phyloP scores from a whole-genome alignment of 2,797 vertebrate genomes.

The Tiaroga cobitis region DNA sequence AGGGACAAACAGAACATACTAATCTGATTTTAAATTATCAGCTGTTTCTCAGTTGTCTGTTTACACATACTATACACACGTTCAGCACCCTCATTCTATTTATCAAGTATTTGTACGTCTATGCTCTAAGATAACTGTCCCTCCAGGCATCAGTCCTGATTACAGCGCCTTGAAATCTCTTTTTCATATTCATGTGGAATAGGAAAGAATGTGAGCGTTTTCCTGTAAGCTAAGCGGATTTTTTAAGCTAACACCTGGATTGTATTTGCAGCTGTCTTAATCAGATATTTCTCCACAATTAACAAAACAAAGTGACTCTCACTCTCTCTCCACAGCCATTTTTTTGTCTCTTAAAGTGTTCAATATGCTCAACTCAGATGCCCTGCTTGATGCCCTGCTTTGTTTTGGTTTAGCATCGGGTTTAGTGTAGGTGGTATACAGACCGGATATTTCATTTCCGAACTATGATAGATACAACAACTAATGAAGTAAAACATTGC shows the following conservation, averaged over 20 bases:
- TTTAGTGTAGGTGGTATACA: too few relatives aligned
- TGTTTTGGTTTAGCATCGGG: too few relatives aligned
- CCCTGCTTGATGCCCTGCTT: too few relatives aligned
- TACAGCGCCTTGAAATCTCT: not conserved
- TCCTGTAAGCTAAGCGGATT: conserved; percentile 22
- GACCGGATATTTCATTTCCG: not conserved
- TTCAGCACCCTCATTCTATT: not conserved
- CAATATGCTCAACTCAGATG: conserved; percentile 18
- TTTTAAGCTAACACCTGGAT: conserved; percentile 46
- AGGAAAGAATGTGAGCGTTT: conserved; percentile 51
- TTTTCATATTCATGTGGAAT: conserved; percentile 39
- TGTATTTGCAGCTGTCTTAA: conserved; percentile 52
- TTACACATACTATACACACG: not conserved
- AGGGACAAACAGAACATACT: not conserved
- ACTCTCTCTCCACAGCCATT: conserved; percentile 34
- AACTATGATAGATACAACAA: not conserved
- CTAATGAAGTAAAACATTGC: not conserved
- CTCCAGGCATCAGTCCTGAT: conserved; percentile 28
- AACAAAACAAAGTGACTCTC: conserved; percentile 42
- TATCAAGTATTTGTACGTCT: not conserved
- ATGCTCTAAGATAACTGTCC: not conserved
- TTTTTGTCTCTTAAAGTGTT: conserved; percentile 50
- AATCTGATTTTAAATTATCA: not conserved
- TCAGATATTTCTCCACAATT: conserved; percentile 47
- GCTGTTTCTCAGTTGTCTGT: not conserved